phyloP scores from a whole-genome alignment of 2,888 invertebrate species.

The Melipona beecheii region DNA sequence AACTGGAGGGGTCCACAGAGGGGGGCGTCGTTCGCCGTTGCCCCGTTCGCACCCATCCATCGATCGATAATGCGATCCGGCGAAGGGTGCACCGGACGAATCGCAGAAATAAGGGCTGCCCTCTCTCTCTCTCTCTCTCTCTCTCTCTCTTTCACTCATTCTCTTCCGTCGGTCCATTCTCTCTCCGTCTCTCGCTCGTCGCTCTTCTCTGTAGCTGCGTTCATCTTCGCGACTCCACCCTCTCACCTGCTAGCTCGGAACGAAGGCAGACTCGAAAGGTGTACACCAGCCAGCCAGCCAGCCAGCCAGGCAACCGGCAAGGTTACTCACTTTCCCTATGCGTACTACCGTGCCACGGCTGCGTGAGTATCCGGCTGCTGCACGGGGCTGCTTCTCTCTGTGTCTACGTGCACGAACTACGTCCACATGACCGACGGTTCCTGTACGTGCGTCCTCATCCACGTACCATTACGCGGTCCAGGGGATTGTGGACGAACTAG shows the following conservation, averaged over 20 bases:
- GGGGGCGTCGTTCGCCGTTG: conserved; percentile 62
- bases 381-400: neutral
- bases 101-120: conserved; percentile 72
- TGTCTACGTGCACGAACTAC: conserved; percentile 27
- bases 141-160: conserved; percentile 7
- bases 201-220: conserved; percentile 11
- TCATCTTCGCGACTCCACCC: conserved; percentile 62
- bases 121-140: conserved; percentile 12
- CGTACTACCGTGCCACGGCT: conserved; percentile 53
- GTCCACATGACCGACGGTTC: neutral
- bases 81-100: conserved; percentile 73
- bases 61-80: conserved; percentile 74
- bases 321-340: conserved; percentile 74
- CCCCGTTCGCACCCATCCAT: conserved; percentile 67
- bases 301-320: conserved; percentile 59
- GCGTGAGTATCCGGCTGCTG: conserved; percentile 53
- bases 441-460: conserved; percentile 41
- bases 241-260: conserved; percentile 67
- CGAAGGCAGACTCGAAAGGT: conserved; percentile 66
- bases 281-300: conserved; percentile 40
- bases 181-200: neutral
- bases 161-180: neutral
- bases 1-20: conserved; percentile 16
- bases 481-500: conserved; percentile 20
- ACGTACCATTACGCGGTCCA: conserved; percentile 27